A percentile compares a stretch with the other conserved stretches of the same genome.
Conservation (phyloP, 23 tunicate genomes). For the Oikopleura dioica region DNA sequence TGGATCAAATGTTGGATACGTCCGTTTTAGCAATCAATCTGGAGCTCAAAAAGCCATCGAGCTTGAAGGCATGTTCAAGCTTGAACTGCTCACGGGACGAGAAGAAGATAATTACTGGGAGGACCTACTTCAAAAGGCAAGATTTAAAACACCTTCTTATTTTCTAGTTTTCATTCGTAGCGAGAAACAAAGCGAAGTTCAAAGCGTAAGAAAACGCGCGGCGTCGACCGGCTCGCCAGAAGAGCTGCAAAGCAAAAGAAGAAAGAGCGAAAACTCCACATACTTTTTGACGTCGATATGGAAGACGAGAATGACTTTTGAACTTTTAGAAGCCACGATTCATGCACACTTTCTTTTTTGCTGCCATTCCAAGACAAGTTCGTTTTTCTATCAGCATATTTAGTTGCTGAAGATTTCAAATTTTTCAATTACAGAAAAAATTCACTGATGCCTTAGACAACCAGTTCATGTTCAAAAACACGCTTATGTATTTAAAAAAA, state of each 20-base stretch:
- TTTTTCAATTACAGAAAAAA: too few relatives aligned
- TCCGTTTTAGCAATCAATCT: constrained; percentile 8
- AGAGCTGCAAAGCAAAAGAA: not conserved
- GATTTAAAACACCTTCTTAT: not conserved
- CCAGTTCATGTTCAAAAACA: too few relatives aligned
- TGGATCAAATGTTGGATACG: not conserved
- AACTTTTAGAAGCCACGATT: too few relatives aligned
- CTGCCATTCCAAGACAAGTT: too few relatives aligned
- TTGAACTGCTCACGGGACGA: constrained; percentile 3
- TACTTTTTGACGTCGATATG: not conserved
- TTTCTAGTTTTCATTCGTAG: not conserved
- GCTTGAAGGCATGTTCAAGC: not conserved
- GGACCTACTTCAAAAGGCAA: not conserved
- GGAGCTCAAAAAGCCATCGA: constrained; percentile 10
- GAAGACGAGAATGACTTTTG: not conserved
- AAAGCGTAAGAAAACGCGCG: not conserved
- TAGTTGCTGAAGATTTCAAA: too few relatives aligned
- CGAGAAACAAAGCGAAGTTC: not conserved
- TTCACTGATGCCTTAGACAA: too few relatives aligned
- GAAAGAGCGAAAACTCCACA: constrained; percentile 5
- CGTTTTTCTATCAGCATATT: too few relatives aligned
- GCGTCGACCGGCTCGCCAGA: not conserved
- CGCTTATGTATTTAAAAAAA: too few relatives aligned
- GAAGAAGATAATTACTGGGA: constrained; percentile 7
- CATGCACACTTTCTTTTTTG: too few relatives aligned